These are phyloP conservation scores for Lacanobia oleracea DNA, from an alignment of 2,888 invertebrate species.

Conservation along the genomic window DNA sequence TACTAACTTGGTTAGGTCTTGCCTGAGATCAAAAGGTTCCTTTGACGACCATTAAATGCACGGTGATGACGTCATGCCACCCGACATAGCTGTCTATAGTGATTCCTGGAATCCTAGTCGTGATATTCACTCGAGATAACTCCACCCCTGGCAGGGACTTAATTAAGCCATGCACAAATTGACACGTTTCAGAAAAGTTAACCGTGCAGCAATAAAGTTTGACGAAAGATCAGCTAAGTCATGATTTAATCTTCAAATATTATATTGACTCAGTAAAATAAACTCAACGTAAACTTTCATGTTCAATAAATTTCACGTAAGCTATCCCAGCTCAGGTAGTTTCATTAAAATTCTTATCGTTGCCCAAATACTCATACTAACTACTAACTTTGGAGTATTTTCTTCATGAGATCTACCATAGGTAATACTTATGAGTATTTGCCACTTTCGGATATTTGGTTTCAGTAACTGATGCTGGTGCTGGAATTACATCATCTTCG, in stretches of 20 bases:
- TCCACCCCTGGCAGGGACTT: neutral
- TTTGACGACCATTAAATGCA: conserved; percentile 16
- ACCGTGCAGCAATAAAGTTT: neutral
- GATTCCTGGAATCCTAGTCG: neutral
- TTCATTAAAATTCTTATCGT: conserved; percentile 49
- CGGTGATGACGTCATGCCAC: neutral
- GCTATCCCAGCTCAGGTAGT: conserved; percentile 20
- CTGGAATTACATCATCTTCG: conserved; percentile 22
- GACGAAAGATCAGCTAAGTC: neutral
- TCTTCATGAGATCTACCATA: conserved; percentile 8
- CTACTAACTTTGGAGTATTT: conserved; percentile 35
- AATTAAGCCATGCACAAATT: neutral
- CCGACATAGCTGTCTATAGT: neutral
- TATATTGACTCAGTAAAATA: conserved; percentile 8
- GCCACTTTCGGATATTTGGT: conserved; percentile 19
- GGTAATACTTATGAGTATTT: conserved; percentile 4
- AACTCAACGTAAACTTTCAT: conserved; percentile 10
- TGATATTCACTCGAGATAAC: neutral
- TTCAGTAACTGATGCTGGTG: conserved; percentile 2
- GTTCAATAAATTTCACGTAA: conserved; percentile 37
- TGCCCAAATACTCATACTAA: conserved; percentile 25
- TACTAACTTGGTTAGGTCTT: neutral
- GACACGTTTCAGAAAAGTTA: neutral
- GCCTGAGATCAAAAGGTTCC: conserved; percentile 10
- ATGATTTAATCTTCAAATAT: conserved; percentile 1